These are phyloP conservation scores for Drosophila limbata DNA, from an alignment of 2,888 invertebrate species.

Conservation along the genomic window DNA sequence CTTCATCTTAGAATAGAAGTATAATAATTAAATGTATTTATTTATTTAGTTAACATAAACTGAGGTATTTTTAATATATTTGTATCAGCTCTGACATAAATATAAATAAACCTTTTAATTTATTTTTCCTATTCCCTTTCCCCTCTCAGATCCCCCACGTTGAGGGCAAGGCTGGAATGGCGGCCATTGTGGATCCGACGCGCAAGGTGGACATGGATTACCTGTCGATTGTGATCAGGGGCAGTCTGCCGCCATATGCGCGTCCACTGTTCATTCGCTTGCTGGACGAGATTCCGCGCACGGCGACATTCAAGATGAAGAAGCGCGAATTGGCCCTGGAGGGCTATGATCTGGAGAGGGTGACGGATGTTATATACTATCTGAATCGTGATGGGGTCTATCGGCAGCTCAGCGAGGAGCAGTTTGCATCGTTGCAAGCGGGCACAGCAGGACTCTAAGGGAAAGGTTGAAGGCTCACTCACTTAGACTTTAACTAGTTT, in stretches of 20 bases:
- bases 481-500: slow-evolving; percentile 21
- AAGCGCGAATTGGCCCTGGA: slow-evolving; percentile 94
- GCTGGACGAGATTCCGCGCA: slow-evolving; percentile 91
- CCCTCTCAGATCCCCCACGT: slow-evolving; percentile 89
- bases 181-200: slow-evolving; percentile 91
- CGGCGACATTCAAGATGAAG: slow-evolving; percentile 96
- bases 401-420: slow-evolving; percentile 85
- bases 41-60: no score
- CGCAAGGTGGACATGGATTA: slow-evolving; percentile 87
- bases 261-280: slow-evolving; percentile 95
- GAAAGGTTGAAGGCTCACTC: neutral
- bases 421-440: slow-evolving; percentile 86
- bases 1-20: no score
- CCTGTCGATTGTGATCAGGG: slow-evolving; percentile 89
- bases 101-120: no score
- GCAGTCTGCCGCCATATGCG: slow-evolving; percentile 93
- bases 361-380: slow-evolving; percentile 92
- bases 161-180: slow-evolving; percentile 97
- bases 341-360: slow-evolving; percentile 91
- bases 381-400: slow-evolving; percentile 87
- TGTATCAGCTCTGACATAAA: no score
- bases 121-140: neutral
- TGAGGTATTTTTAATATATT: no score
- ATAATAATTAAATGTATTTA: no score
- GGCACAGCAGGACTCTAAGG: slow-evolving; percentile 87